Evolutionary conservation across 2,888 invertebrate genomes (phyloP).

Genomic region (Cyclophora albipunctata): DNA sequence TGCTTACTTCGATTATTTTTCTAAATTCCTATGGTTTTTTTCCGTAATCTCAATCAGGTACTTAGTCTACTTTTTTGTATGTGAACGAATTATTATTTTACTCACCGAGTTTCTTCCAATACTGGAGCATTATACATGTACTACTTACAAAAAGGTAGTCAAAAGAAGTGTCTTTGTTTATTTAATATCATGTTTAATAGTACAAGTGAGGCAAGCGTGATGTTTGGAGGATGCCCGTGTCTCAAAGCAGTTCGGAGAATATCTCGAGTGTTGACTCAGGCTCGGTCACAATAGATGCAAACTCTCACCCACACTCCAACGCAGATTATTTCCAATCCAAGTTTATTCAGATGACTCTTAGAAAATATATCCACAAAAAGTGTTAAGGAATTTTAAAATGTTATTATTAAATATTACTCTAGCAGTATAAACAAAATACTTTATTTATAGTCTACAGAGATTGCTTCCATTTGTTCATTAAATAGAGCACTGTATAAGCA

Average conservation of each 20-base stretch:
- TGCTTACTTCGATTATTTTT: too few species aligned
- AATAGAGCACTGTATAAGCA: too few species aligned
- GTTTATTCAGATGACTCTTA: constrained; percentile 60
- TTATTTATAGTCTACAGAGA: constrained; percentile 19
- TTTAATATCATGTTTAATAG: constrained; percentile 9
- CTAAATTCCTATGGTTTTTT: too few species aligned
- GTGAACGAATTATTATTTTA: too few species aligned
- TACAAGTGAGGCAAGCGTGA: constrained; percentile 35
- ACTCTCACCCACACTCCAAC: constrained; percentile 47
- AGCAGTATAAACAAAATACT: constrained; percentile 1
- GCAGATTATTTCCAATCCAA: constrained; percentile 54
- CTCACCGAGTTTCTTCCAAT: too few species aligned
- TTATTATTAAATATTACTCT: constrained; percentile 8
- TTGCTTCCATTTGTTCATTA: too few species aligned
- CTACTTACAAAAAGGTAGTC: too few species aligned
- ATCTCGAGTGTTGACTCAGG: constrained; percentile 59
- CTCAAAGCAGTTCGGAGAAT: constrained; percentile 62
- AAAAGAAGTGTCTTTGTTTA: constrained; percentile 3
- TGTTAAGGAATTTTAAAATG: constrained; percentile 24
- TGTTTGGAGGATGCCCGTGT: constrained; percentile 54
- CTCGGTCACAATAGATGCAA: constrained; percentile 58
- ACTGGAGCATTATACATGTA: too few species aligned
- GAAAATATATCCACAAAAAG: constrained; percentile 27
- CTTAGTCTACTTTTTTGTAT: too few species aligned
- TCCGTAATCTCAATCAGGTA: too few species aligned